phyloP scores from a whole-genome alignment of 1,140 invertebrate genomes.

The Polypedilum pembai region DNA sequence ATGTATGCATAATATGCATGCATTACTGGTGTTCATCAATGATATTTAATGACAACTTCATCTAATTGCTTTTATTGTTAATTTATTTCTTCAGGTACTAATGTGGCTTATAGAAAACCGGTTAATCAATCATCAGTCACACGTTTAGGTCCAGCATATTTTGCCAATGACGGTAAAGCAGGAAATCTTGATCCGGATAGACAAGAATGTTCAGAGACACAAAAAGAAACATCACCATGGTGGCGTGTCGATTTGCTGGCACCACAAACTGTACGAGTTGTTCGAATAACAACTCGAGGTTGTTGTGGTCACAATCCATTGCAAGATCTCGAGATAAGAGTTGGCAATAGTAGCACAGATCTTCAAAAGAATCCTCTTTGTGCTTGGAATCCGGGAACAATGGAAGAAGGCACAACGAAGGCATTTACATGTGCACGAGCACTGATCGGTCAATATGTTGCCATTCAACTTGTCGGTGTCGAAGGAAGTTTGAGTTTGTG shows the following conservation, averaged over 20 bases:
- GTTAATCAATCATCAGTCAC: slow-evolving; percentile 83
- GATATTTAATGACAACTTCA: too few relatives aligned
- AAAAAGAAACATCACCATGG: slow-evolving; percentile 80
- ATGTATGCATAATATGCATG: too few relatives aligned
- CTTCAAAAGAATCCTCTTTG: slow-evolving; percentile 81
- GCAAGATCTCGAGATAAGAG: slow-evolving; percentile 82
- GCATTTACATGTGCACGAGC: slow-evolving; percentile 79
- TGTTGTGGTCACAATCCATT: slow-evolving; percentile 84
- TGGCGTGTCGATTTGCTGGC: slow-evolving; percentile 82
- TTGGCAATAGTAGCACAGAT: slow-evolving; percentile 80
- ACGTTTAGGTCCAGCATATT: slow-evolving; percentile 66
- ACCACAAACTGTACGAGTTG: slow-evolving; percentile 73
- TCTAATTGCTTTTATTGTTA: not conserved
- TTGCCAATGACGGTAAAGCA: slow-evolving; percentile 76
- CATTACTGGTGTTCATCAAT: too few relatives aligned
- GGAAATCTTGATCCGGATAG: slow-evolving; percentile 76
- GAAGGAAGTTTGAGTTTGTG: slow-evolving; percentile 83
- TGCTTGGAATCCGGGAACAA: slow-evolving; percentile 87
- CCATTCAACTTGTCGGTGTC: slow-evolving; percentile 80
- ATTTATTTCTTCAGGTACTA: slow-evolving; percentile 57
- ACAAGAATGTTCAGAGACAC: slow-evolving; percentile 79
- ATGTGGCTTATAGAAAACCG: slow-evolving; percentile 78
- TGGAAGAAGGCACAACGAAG: slow-evolving; percentile 84
- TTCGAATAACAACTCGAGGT: slow-evolving; percentile 76
- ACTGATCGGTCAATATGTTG: slow-evolving; percentile 77